phyloP scores from a whole-genome alignment of 2,888 invertebrate genomes.

The Perithous albicinctus region DNA sequence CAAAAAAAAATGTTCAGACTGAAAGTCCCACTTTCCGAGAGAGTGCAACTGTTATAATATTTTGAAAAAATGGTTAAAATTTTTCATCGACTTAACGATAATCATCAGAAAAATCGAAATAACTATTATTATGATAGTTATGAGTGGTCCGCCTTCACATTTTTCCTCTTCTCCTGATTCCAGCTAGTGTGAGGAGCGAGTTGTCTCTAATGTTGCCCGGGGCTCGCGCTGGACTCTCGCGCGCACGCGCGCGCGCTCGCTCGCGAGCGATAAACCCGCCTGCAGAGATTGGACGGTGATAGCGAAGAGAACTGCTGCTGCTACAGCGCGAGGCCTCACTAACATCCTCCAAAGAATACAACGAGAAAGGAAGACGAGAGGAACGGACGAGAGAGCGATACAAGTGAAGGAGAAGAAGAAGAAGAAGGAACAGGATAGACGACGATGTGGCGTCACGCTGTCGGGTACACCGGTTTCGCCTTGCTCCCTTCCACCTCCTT shows the following conservation, averaged over 20 bases:
- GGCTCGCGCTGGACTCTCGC: conserved; percentile 44
- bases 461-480: conserved; percentile 84
- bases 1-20: too few species aligned
- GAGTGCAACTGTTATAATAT: too few species aligned
- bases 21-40: too few species aligned
- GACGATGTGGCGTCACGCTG: conserved; percentile 83
- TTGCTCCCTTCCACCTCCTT: conserved; percentile 73
- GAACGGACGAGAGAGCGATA: conserved; percentile 66
- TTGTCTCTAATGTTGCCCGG: conserved; percentile 14
- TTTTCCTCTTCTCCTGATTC: conserved; percentile 11
- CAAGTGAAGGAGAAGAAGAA: conserved; percentile 71
- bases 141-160: conserved; percentile 16
- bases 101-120: too few species aligned
- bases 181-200: conserved; percentile 17
- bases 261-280: conserved; percentile 72
- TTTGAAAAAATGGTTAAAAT: not conserved
- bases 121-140: conserved; percentile 6
- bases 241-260: too few species aligned
- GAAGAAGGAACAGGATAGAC: conserved; percentile 68
- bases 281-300: conserved; percentile 76
- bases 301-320: conserved; percentile 68
- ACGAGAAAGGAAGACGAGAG: conserved; percentile 24
- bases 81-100: not conserved
- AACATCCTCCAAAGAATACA: conserved; percentile 41
- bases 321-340: conserved; percentile 52